These are phyloP conservation scores for Drusus annulatus DNA, from an alignment of 1,140 invertebrate species.

Conservation along the genomic window DNA sequence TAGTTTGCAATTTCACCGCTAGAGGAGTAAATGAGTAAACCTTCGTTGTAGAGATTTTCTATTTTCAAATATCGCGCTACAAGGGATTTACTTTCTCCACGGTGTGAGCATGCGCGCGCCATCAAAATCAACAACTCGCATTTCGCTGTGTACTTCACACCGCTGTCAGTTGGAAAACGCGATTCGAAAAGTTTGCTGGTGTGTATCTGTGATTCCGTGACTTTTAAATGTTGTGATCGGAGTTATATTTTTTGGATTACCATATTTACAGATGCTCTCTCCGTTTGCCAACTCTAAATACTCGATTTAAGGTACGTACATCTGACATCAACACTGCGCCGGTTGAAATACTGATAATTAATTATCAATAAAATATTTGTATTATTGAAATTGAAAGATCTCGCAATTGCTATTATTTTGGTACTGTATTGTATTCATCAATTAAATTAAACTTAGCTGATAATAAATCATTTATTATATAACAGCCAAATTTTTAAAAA, in stretches of 20 bases:
- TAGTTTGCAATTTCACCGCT: too few species aligned
- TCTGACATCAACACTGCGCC: neutral
- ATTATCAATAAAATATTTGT: too few species aligned
- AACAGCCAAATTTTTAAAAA: too few species aligned
- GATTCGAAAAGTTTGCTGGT: slow-evolving; percentile 8
- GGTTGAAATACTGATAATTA: too few species aligned
- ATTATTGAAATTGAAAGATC: too few species aligned
- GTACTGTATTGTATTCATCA: too few species aligned
- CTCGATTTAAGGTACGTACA: slow-evolving; percentile 19
- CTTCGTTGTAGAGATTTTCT: too few species aligned
- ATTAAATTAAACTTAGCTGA: too few species aligned
- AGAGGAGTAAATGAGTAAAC: too few species aligned
- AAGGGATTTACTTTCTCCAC: neutral
- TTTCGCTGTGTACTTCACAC: neutral
- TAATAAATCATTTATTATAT: too few species aligned
- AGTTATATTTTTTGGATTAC: slow-evolving; percentile 48
- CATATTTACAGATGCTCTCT: slow-evolving; percentile 43
- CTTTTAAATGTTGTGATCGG: slow-evolving; percentile 46
- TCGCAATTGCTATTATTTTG: too few species aligned
- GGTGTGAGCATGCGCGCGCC: slow-evolving; percentile 1
- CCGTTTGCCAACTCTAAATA: slow-evolving; percentile 18
- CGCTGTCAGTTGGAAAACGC: slow-evolving; percentile 37
- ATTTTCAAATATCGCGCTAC: slow-evolving; percentile 9
- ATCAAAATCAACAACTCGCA: too few species aligned
- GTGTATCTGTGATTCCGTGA: slow-evolving; percentile 20